Conservation (phyloP, 2,113 vertebrate species). For the Tachuris rubrigastra region DNA sequence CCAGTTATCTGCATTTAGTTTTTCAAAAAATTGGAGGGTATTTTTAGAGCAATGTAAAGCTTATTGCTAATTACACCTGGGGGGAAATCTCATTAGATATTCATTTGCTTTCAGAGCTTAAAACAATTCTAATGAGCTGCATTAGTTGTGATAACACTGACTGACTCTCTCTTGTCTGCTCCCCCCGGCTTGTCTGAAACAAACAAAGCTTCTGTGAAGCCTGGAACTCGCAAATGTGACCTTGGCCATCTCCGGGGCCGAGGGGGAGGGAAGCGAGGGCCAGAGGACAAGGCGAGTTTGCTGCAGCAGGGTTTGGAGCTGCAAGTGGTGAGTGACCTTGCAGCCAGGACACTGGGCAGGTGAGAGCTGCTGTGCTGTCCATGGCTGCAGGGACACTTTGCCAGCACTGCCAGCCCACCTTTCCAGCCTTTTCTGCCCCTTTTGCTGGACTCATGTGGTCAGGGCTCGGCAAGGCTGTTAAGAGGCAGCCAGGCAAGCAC, state of each 20-base stretch:
- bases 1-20: constrained; percentile 61
- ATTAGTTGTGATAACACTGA: constrained; percentile 68
- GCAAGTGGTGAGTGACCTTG: not conserved
- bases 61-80: constrained; percentile 75
- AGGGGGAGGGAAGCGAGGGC: not conserved
- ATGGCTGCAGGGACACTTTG: not conserved
- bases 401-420: rapidly evolving
- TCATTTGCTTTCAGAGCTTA: constrained; percentile 72
- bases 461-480: rapidly evolving
- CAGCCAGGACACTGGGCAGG: rapidly evolving
- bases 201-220: constrained; percentile 14
- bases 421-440: not conserved
- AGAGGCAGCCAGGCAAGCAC: not conserved
- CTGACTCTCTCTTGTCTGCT: constrained; percentile 44
- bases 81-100: constrained; percentile 73
- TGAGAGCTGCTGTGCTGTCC: rapidly evolving
- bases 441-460: not conserved
- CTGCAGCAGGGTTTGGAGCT: not conserved
- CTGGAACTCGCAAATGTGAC: constrained; percentile 21
- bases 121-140: constrained; percentile 72
- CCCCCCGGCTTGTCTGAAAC: constrained; percentile 36
- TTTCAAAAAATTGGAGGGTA: constrained; percentile 56
- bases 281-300: not conserved
- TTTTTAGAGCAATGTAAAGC: constrained; percentile 70
- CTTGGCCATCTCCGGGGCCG: constrained; percentile 1